Base-by-base conservation (phyloP, 2,888 invertebrate genomes). In the Pammene aurita region DNA sequence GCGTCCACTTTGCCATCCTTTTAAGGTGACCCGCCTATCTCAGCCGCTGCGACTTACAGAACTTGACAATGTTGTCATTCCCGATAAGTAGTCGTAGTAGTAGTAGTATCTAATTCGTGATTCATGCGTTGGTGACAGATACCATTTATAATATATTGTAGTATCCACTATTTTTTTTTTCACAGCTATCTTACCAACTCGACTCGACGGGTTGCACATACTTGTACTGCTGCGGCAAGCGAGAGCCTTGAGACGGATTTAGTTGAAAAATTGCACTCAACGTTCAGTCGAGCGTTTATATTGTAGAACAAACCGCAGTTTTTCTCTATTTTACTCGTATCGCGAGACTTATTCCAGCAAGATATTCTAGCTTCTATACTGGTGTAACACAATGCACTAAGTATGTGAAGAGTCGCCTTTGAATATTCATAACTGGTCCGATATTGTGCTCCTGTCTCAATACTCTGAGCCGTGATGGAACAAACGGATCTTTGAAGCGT, bases 231-330 rank as follows among this genome's bases (percentile, higher is more conserved):
- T 18, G n/a, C n/a, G 11, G 10, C n/a, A n/a, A n/a, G n/a, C n/a
- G n/a, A n/a, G n/a, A n/a, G n/a, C n/a, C 54, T 34, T 34, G 54
- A 54, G 54, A 34, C 54, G 34, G 54, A 34, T 34, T 54, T 34
- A 54, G n/a, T 52, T 52, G 52, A 52, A 52, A 52, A 52, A 52
- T 52, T 52, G 52, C 52, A 26, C 52, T 52, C 52, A 13, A 13
- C 52, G 52, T 52, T 52, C 34, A 34, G 13, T 52, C 34, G 44
- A 60, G n/a, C 61, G 61, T 18, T 34, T 54, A 34, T 18, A 54
- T 34, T 54, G 54, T 26, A 54, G 54, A 34, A 54, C 54, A 52
- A 34, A 52, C 13, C n/a, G 13, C n/a, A n/a, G n/a, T n/a, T 11
- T 6, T 54, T 0, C 2, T n/a, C n/a, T 54, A 4, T 26, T 7